These are phyloP conservation scores for Acomys russatus DNA, from an alignment of 2,797 vertebrate genomes.

Conservation along the genomic window DNA sequence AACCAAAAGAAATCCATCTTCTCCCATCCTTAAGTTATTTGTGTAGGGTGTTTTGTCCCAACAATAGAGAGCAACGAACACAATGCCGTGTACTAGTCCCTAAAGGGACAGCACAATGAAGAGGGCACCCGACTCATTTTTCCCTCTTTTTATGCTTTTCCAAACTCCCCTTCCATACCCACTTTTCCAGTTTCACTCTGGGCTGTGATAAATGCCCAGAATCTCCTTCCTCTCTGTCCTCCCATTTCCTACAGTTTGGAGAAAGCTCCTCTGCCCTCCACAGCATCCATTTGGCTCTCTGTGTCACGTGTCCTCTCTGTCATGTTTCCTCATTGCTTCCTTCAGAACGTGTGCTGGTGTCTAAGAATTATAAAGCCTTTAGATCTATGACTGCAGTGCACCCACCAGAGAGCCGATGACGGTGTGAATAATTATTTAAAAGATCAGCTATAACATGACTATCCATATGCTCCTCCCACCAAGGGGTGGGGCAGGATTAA, in stretches of 20 bases:
- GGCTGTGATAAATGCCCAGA: fast-evolving
- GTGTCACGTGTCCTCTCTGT: fast-evolving
- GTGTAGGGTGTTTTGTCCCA: background rate
- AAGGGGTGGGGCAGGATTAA: background rate
- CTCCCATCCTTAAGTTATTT: background rate
- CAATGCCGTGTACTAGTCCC: fast-evolving
- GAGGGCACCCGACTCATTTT: fast-evolving
- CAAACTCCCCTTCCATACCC: background rate
- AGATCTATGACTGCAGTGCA: background rate
- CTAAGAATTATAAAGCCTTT: background rate
- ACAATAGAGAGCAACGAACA: too few species aligned
- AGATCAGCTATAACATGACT: background rate
- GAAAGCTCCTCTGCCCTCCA: fast-evolving
- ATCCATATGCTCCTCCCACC: background rate
- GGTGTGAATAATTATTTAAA: background rate
- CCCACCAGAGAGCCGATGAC: background rate
- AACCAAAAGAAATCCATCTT: background rate
- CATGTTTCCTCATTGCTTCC: background rate
- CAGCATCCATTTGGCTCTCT: fast-evolving
- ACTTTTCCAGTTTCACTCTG: background rate
- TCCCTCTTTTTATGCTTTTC: background rate
- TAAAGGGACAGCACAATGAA: background rate
- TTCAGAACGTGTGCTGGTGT: background rate
- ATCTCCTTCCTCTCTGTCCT: fast-evolving
- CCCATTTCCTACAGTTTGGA: fast-evolving